A percentile compares a stretch with the other conserved stretches of the same genome.
Conservation (phyloP, 2,113 vertebrate genomes). For the Pica pica region DNA sequence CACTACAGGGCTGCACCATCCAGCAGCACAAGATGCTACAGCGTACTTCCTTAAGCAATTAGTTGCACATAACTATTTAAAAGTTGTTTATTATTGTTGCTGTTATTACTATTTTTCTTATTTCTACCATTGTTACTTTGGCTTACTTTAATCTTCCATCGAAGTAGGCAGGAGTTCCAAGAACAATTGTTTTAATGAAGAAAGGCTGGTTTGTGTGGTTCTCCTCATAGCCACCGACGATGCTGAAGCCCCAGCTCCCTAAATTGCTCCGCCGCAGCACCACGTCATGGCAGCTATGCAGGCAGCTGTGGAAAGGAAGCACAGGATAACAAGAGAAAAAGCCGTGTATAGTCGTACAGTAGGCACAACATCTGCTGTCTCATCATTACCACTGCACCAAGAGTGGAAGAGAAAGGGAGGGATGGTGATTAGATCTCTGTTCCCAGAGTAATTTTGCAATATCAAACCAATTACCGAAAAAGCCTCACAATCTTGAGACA, state of each 20-base stretch:
- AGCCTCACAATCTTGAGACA: neutral
- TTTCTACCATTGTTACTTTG: neutral
- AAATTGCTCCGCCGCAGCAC: slow-evolving; percentile 89
- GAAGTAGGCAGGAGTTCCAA: slow-evolving; percentile 96
- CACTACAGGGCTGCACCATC: neutral
- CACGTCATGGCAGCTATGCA: slow-evolving; percentile 94
- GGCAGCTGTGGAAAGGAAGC: slow-evolving; percentile 74
- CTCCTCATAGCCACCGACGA: slow-evolving; percentile 95
- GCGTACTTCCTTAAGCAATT: neutral
- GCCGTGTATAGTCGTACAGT: neutral
- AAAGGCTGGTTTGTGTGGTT: slow-evolving; percentile 96
- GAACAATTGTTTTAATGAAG: slow-evolving; percentile 98
- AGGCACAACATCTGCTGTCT: neutral
- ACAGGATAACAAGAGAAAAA: neutral
- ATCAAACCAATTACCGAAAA: neutral
- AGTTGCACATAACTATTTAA: neutral
- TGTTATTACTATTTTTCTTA: neutral
- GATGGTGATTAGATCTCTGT: neutral
- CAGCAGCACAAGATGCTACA: neutral
- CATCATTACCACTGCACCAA: neutral
- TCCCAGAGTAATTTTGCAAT: neutral
- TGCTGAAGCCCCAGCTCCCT: slow-evolving; percentile 98
- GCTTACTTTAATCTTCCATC: slow-evolving; percentile 96
- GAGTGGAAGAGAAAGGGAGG: neutral
- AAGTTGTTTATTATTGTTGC: neutral